Evolutionary conservation across 2,888 invertebrate genomes (phyloP), one percentile per base, ranked within the genome.

Genomic region (Brachycybe producta): DNA sequence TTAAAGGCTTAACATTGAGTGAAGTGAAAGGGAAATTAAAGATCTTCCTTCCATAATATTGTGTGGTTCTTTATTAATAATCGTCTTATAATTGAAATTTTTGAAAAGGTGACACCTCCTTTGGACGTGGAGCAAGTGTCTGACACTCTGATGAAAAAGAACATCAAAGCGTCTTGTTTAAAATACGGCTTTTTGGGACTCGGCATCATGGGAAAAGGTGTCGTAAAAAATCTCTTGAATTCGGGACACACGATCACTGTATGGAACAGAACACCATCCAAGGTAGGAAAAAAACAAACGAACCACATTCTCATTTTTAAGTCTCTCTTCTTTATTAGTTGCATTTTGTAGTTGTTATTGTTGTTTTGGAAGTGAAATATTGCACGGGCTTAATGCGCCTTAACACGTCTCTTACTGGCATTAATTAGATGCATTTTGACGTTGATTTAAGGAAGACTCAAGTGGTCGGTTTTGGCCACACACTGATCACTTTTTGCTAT

Each of bases 131-230:
- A 78, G 66, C 78, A 77, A 47, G 76, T 84, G 1, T 80, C 84
- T 0, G 80, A 84, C 58, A 80, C 81, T 0, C 68, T 88, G 13
- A 80, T 81, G 60, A 82, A 81, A 61, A 88, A 87, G 68, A 81
- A 86, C 58, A 87, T 92, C 57, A 78, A 77, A 54, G 83, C 94
- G 1, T 87, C 91, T 21, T 76, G 76, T 56, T 76, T 84, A 69
- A 84, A 81, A 63, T 92, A 95, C 66, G 95, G 95, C 26, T 94
- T 95, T 70, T 78, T 95, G 26, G 95, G 95, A 0, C 75, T 95
- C 28, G 94, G 94, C 51, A 86, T 87, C 64, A 94, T 95, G 85
- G 94, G 94, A 44, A 80, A 84, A 53, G 90, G 90, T 24, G 85
- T 95, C 64, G 91, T 94, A 17, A 91, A 90, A 74, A 94, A 94